Conservation (phyloP, 2,113 vertebrate species). For the Alaudala cheleensis region DNA sequence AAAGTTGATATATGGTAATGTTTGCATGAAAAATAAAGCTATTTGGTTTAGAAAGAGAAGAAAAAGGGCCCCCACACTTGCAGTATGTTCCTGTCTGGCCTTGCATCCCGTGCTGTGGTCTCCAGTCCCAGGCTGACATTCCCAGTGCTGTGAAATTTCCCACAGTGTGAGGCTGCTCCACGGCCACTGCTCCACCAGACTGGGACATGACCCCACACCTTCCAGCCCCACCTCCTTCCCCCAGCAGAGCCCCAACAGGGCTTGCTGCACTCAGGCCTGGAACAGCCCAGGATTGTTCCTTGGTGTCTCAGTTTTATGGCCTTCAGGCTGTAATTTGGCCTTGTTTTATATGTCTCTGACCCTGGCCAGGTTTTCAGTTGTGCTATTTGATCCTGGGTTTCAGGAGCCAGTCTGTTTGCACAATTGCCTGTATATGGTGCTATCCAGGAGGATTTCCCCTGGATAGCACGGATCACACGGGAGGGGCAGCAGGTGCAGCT, state of each 20-base stretch:
- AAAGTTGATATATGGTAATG: neutral
- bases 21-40: neutral
- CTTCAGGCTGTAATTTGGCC: neutral
- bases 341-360: neutral
- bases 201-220: rapidly evolving
- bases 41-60: neutral
- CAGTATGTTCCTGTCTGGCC: neutral
- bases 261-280: rapidly evolving
- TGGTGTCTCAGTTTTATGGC: neutral
- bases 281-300: neutral
- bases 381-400: neutral
- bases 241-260: neutral
- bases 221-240: neutral
- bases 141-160: neutral
- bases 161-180: rapidly evolving
- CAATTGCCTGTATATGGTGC: neutral
- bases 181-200: rapidly evolving
- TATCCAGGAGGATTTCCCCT: neutral
- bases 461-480: rapidly evolving
- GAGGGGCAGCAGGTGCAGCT: neutral
- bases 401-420: neutral
- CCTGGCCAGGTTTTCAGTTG: neutral
- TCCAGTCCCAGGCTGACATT: neutral
- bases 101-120: neutral
- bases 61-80: neutral